phyloP scores from a whole-genome alignment of 2,888 invertebrate species.

The Drepanosiphum platanoidis region DNA sequence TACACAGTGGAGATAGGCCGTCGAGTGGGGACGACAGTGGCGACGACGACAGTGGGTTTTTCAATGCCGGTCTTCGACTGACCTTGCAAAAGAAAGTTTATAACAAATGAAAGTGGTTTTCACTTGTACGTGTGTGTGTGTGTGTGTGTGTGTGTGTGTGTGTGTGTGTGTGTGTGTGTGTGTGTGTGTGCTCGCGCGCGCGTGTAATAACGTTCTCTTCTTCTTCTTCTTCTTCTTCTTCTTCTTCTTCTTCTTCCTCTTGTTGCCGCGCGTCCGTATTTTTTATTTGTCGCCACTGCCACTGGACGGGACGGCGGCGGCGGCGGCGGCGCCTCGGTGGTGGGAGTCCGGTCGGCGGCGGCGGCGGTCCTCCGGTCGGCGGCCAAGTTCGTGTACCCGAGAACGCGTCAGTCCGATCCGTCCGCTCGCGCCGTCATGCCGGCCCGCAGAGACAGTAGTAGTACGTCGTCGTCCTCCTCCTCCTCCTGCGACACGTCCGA shows the following conservation, averaged over 20 bases:
- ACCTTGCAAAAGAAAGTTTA: slow-evolving; percentile 64
- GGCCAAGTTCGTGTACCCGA: slow-evolving; percentile 8
- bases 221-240: background rate
- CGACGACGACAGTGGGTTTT: slow-evolving; percentile 21
- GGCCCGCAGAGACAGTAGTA: slow-evolving; percentile 39
- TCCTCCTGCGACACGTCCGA: background rate
- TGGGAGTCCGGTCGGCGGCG: slow-evolving; percentile 9
- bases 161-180: slow-evolving; percentile 20
- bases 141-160: background rate
- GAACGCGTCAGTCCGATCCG: slow-evolving; percentile 56
- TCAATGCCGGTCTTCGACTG: slow-evolving; percentile 61
- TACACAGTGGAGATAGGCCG: background rate
- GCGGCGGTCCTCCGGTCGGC: slow-evolving; percentile 1
- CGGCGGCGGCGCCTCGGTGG: background rate
- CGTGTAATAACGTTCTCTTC: background rate
- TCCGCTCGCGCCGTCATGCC: slow-evolving; percentile 60
- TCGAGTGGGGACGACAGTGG: background rate
- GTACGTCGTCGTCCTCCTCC: background rate
- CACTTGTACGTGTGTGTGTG: slow-evolving; percentile 57
- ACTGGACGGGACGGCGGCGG: background rate
- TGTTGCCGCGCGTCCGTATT: background rate
- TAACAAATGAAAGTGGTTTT: slow-evolving; percentile 64
- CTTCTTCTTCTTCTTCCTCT: background rate
- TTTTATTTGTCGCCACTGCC: background rate
- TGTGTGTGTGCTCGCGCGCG: background rate